phyloP scores from a whole-genome alignment of 2,797 vertebrate genomes.

The Zonotrichia albicollis region DNA sequence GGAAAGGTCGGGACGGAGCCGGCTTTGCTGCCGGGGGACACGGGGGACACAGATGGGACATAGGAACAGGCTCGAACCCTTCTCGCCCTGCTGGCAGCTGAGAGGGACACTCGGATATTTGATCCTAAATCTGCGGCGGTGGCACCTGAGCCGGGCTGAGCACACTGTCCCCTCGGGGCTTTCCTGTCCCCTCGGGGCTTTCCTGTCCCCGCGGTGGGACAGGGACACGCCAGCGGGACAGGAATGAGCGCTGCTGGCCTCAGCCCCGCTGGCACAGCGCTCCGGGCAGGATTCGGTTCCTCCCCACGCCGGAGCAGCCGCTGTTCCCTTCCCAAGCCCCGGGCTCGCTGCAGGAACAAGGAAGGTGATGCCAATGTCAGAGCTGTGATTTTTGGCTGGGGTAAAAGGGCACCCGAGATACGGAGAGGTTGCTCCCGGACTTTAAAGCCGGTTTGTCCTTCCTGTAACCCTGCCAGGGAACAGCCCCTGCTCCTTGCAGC shows the following conservation, averaged over 20 bases:
- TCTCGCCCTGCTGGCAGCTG: too few relatives aligned
- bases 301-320: too few relatives aligned
- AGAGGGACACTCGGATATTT: too few relatives aligned
- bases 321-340: neutral
- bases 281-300: neutral
- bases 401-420: neutral
- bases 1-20: neutral
- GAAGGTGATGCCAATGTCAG: neutral
- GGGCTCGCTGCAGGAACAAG: neutral
- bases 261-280: neutral
- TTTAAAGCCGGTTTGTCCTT: neutral
- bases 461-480: neutral
- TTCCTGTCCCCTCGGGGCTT: accelerated
- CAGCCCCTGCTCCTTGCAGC: neutral
- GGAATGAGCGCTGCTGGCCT: neutral
- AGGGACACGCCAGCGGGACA: accelerated
- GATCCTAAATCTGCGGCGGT: accelerated
- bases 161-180: neutral
- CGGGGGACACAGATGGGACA: neutral
- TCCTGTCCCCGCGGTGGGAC: accelerated
- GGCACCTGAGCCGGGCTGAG: neutral
- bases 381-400: neutral
- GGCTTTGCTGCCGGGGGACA: neutral
- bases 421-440: accelerated
- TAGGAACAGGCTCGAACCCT: too few relatives aligned